Base-by-base conservation (phyloP, 2,888 invertebrate species). In the Athetis lepigone region DNA sequence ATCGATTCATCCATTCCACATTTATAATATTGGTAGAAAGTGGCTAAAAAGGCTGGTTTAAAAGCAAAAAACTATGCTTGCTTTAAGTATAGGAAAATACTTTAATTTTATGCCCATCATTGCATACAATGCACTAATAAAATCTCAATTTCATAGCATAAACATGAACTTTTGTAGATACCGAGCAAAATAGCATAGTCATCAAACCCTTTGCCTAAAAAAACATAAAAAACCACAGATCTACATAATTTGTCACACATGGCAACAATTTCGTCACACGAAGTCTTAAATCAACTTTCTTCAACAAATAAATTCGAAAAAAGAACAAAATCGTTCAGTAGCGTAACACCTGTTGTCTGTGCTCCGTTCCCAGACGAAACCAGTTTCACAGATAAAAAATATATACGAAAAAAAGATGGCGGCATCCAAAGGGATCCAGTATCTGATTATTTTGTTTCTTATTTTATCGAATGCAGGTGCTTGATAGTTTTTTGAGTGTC, bases 291-390 rank as follows among this genome's bases (percentile, higher is more conserved):
- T 80, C 82, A 82, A 83, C 80, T 77, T 75, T 69, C 75, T 61
- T 60, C 61, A 70, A 72, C 77, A 73, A 69, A 82, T 71, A 75
- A 74, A 79, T 80, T 75, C 49, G 66, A 71, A 82, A 74, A 75
- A 80, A 72, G 74, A 70, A 67, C 49, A 54, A 81, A 85, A 85
- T 80, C 81, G 79, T 83, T 84, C 89, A 83, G 90, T 88, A 90
- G 90, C 88, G 84, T 83, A 88, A 85, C 93, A 93, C 93, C 93
- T 92, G 93, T 92, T 91, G 90, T 90, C 84, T 84, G 75, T 82
- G 80, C 85, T 75, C 83, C 80, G 86, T 91, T 93, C 92, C 92
- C 93, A 92, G 85, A 79, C 86, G 84, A 84, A 92, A 92, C 92
- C 85, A 67, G 92, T 92, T 92, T 56, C n/a, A 68, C 86, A 82